phyloP scores from a whole-genome alignment of 2,113 vertebrate genomes.

The Peromyscus maniculatus region DNA sequence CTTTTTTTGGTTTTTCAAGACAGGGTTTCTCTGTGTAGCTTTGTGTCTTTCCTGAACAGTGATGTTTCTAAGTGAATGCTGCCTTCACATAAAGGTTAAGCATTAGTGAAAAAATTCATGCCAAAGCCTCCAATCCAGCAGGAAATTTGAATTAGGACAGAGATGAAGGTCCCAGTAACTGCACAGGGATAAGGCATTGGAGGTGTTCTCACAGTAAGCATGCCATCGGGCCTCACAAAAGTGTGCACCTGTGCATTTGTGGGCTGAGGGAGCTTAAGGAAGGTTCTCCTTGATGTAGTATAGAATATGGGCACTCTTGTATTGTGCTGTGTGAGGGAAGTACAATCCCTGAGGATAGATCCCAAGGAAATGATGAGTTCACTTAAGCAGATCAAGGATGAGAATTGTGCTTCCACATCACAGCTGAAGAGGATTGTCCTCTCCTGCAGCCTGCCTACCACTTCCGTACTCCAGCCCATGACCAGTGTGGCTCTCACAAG shows the following conservation, averaged over 20 bases:
- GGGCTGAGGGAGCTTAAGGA: neutral
- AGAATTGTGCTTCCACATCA: fast-evolving
- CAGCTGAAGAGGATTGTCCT: neutral
- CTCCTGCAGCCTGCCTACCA: neutral
- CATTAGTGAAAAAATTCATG: neutral
- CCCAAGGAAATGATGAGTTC: neutral
- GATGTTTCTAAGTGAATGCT: neutral
- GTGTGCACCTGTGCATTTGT: too few relatives aligned
- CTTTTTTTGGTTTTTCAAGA: neutral
- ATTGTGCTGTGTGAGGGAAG: neutral
- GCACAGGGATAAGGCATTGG: too few relatives aligned
- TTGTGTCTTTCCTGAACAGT: neutral
- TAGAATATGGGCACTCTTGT: neutral
- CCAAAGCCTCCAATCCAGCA: too few relatives aligned
- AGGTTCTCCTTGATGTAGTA: neutral
- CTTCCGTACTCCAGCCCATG: too few relatives aligned
- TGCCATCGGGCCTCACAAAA: fast-evolving
- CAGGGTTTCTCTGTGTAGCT: too few relatives aligned
- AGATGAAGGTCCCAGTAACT: too few relatives aligned
- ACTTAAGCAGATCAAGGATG: too few relatives aligned
- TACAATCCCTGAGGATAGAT: fast-evolving
- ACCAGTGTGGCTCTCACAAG: fast-evolving
- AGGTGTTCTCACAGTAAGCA: neutral
- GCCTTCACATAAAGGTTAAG: neutral
- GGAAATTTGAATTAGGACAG: neutral